Base-by-base conservation (phyloP, 2,797 vertebrate species). In the Apodemus agrarius region DNA sequence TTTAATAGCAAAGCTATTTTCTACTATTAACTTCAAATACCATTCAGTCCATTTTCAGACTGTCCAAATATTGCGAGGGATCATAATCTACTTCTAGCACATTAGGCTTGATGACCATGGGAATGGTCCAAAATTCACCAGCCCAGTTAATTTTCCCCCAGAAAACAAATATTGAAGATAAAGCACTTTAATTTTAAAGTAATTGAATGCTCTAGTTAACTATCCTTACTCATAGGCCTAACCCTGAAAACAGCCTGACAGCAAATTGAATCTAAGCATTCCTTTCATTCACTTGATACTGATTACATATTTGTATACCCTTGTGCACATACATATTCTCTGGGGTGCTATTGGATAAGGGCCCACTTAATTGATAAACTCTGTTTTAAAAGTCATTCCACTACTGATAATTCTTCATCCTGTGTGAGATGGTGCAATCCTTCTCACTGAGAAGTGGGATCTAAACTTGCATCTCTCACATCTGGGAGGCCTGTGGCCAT, bases 111-210 rank as follows among this genome's bases (percentile, higher is more conserved):
- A 19, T 98, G 88, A 80, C 88, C 40, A 94, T 95, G 85, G 87
- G 90, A 96, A 92, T 94, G 17, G 11, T 86, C 61, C 74, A 85
- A 83, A 96, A 89, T 96, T 95, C 19, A 94, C 43, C 75, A 90
- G 16, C 19, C 49, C 49, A 19, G 78, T 94, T 91, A 95, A 96
- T 83, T 91, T 95, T 96, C 31, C 40, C 43, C 54, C 69, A 74
- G 9, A 93, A 78, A 83, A 80, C 89, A 94, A 74, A 65, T 49
- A 31, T 49, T 79, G 57, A 95, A 3, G n/a, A 59, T 72, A 80
- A 92, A 87, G 37, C 43, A 81, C 26, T 95, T 96, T 91, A 52
- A 91, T 93, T 91, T 97, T 87, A 90, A 95, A 95, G 49, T 86
- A 92, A 86, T 29, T 91, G 82, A 80, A 29, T 78, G 75, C 0